Percentiles rank a stretch among this genome's conserved stretches.
Conservation (phyloP, 64 coral and sea anemone species). For the Trachythela sp. region DNA sequence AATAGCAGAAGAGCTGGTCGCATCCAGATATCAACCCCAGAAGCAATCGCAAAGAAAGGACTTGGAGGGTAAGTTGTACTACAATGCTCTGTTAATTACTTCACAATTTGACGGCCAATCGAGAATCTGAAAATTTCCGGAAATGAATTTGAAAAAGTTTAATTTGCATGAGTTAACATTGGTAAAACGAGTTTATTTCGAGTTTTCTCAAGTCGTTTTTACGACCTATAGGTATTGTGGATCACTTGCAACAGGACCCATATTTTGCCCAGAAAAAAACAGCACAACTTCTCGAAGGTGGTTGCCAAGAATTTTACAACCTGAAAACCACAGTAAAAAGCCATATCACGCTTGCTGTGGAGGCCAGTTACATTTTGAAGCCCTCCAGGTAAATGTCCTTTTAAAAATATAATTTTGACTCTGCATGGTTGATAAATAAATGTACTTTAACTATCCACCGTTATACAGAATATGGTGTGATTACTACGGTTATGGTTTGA, state of each 20-base stretch:
- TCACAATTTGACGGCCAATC: no score
- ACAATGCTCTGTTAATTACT: no score
- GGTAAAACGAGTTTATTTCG: background rate
- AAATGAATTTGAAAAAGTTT: no score
- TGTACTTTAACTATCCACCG: no score
- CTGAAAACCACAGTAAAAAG: background rate
- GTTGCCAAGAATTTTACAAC: slow-evolving; percentile 24
- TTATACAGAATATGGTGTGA: no score
- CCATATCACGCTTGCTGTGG: background rate
- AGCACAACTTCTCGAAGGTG: background rate
- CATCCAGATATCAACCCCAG: background rate
- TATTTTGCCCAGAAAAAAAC: background rate
- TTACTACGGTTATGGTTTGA: background rate
- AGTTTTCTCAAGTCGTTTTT: background rate
- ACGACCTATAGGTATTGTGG: background rate
- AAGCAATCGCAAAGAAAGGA: background rate
- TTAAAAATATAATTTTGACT: background rate
- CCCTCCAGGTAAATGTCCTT: background rate
- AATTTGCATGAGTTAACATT: background rate
- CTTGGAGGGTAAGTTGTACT: slow-evolving; percentile 5
- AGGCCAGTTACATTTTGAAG: slow-evolving; percentile 8
- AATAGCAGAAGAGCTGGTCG: background rate
- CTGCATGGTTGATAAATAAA: no score
- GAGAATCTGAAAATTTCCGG: no score
- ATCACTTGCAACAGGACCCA: slow-evolving; percentile 1